Conservation (phyloP, 1,140 invertebrate genomes). For the Aphaenogaster floridana region DNA sequence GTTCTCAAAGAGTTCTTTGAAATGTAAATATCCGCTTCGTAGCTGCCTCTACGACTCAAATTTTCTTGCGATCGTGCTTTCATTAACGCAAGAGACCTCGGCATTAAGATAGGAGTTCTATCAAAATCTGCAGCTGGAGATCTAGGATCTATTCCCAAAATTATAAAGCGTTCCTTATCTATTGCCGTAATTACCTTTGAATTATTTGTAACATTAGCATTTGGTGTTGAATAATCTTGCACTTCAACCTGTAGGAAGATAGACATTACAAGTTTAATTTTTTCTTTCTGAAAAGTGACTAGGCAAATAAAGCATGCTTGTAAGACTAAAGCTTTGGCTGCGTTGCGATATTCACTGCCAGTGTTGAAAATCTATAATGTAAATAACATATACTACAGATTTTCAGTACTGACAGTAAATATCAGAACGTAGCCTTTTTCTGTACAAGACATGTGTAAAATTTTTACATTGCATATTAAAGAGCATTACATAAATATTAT, state of each 20-base stretch:
- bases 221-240: slow-evolving; percentile 27
- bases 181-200: slow-evolving; percentile 49
- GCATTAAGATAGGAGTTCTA: slow-evolving; percentile 81
- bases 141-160: slow-evolving; percentile 79
- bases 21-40: slow-evolving; percentile 56
- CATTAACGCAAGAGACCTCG: slow-evolving; percentile 73
- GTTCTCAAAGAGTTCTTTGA: slow-evolving; percentile 57
- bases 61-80: slow-evolving; percentile 62
- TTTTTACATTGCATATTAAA: slow-evolving; percentile 5
- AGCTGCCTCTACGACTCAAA: slow-evolving; percentile 52
- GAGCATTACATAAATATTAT: background rate
- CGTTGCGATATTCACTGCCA: too few relatives aligned
- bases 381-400: too few relatives aligned
- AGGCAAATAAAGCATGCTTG: background rate
- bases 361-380: too few relatives aligned
- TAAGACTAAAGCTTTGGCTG: background rate
- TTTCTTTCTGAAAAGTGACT: slow-evolving; percentile 8
- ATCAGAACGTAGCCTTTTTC: too few relatives aligned
- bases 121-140: slow-evolving; percentile 82
- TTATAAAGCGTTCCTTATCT: slow-evolving; percentile 65
- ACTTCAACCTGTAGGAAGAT: slow-evolving; percentile 39
- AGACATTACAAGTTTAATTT: slow-evolving; percentile 4
- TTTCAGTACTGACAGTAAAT: background rate
- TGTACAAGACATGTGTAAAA: background rate
- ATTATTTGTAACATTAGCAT: slow-evolving; percentile 35